Base-by-base conservation (phyloP, 2,113 vertebrate species). In the Gadus chalcogrammus region DNA sequence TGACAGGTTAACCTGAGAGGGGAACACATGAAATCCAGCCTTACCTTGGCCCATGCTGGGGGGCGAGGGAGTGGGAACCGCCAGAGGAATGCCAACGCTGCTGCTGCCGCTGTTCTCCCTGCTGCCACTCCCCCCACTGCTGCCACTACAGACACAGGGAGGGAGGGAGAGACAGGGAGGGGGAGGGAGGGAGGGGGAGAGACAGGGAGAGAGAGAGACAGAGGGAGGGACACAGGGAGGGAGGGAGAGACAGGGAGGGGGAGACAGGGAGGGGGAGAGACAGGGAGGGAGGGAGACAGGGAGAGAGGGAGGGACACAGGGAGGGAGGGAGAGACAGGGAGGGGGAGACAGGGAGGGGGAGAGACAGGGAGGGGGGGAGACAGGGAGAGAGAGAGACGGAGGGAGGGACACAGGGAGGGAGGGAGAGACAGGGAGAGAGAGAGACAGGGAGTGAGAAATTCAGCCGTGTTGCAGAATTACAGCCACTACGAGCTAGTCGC, bases 41-140 rank as follows among this genome's bases (percentile, higher is more conserved):
- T 89, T 82, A 97, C 96, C 95, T 95, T 94, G 94, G 24, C 94
- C 95, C 64, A 96, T 80, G 74, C 95, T 96, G 75, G 97, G 97
- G 20, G 97, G 97, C 15, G 97, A 99, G 3, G 97, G 97, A 5
- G 97, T 98, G 83, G 96, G 97, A 81, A 99, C 97, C 53, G 97
- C 96, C 64, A 99, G 93, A 80, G 97, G 97, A 88, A 98, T 89
- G 77, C 96, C 95, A 79, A 94, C 94, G 80, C 92, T 94, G 85
- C 95, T 96, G 68, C 96, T 92, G 20, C 96, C 96, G 24, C 95
- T 98, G 81, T 97, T 99, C 87, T 99, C 97, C 83, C 97, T 93
- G 76, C 97, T 95, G 22, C 96, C 95, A 8, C 97, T 99, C 12
- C 97, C 97, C 18, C 97, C 97, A 38, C 97, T 99, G 72, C 96